These are phyloP conservation scores for Mus spicilegus DNA, from an alignment of 2,113 vertebrate species.

Conservation along the genomic window DNA sequence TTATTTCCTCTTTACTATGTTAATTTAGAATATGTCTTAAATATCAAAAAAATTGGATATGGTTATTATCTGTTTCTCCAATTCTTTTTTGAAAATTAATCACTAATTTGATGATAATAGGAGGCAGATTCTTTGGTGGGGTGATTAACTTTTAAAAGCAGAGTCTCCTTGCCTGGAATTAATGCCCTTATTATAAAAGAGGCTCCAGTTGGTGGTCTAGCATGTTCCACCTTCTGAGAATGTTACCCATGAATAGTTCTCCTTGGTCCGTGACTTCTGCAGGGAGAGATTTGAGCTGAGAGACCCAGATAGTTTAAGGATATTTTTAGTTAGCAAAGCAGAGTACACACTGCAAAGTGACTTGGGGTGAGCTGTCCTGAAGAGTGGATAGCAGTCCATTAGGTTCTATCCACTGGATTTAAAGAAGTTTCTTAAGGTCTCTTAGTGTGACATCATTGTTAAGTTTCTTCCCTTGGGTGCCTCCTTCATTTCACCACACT, in stretches of 20 bases:
- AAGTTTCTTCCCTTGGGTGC: neutral
- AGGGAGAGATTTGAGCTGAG: neutral
- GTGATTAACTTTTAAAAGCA: neutral
- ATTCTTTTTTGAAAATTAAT: neutral
- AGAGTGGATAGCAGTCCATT: neutral
- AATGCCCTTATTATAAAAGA: neutral
- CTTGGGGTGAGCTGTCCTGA: neutral
- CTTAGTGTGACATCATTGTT: neutral
- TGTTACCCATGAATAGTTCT: neutral
- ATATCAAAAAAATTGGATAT: slow-evolving; percentile 9
- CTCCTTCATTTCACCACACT: neutral
- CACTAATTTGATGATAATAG: neutral
- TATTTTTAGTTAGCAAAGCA: neutral
- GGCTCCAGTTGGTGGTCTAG: neutral
- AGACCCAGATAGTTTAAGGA: neutral
- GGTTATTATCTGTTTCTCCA: neutral
- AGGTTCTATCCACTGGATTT: neutral
- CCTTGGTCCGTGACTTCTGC: neutral
- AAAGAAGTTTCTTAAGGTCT: neutral
- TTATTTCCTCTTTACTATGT: slow-evolving; percentile 20
- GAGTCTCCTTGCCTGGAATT: neutral
- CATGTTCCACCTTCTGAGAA: neutral
- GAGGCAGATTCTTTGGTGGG: neutral
- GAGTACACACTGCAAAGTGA: no score
- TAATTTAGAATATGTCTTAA: slow-evolving; percentile 44